phyloP scores from a whole-genome alignment of 2,888 invertebrate genomes.

The Apocheima hispidaria region DNA sequence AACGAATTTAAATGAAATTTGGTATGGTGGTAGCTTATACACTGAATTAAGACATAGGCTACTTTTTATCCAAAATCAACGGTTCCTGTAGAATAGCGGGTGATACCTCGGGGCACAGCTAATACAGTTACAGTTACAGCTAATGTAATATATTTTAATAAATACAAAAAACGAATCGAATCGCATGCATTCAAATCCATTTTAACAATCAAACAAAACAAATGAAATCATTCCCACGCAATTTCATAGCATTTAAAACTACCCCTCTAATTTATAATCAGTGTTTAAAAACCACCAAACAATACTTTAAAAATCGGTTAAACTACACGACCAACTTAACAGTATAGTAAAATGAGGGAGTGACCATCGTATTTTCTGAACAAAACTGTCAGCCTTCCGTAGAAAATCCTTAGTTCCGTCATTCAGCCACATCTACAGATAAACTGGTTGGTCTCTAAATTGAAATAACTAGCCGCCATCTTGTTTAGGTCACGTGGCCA shows the following conservation, averaged over 20 bases:
- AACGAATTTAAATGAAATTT: too few species aligned
- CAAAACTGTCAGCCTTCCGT: too few species aligned
- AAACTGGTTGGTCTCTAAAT: constrained; percentile 45
- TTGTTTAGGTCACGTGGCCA: constrained; percentile 48
- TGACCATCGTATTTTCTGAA: background rate
- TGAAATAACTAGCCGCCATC: constrained; percentile 48
- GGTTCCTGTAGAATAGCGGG: too few species aligned
- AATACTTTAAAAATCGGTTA: constrained; percentile 57
- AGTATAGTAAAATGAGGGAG: background rate
- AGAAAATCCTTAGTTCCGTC: background rate
- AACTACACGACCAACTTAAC: background rate
- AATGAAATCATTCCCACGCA: constrained; percentile 40
- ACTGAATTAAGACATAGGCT: too few species aligned
- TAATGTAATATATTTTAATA: too few species aligned
- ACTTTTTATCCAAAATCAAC: too few species aligned
- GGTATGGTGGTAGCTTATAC: too few species aligned
- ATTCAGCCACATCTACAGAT: background rate
- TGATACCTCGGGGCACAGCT: too few species aligned
- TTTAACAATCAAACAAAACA: constrained; percentile 7
- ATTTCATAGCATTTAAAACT: constrained; percentile 41
- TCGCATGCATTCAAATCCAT: background rate
- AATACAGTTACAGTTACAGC: too few species aligned
- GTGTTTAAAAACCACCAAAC: constrained; percentile 63
- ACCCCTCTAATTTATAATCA: constrained; percentile 42
- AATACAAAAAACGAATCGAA: too few species aligned